Evolutionary conservation across 2,888 invertebrate species (phyloP), one percentile per base, ranked within the genome.

Genomic region (Dryococelus australis): DNA sequence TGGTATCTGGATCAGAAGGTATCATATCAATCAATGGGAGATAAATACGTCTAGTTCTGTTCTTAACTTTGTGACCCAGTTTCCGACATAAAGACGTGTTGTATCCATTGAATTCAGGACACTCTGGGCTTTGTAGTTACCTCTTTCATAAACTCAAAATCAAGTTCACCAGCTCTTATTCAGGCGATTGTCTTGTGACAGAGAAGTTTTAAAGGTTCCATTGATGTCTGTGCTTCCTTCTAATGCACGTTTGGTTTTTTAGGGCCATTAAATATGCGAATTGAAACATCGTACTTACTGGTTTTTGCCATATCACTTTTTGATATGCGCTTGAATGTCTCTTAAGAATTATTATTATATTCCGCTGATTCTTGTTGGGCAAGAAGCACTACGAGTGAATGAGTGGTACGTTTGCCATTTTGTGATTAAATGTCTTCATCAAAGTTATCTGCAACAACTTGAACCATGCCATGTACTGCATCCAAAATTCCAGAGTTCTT

Each of bases 91-190:
- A 81, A 26, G 81, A 27, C 12, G 81, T 81, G 81, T 27, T 81
- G 81, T 35, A 81, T 27, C 81, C 81, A 81, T 35, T 81, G 26
- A 35, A 81, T 81, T 81, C 81, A 81, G 81, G 81, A 35, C 81
- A 81, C 35, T 81, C 81, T 81, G 81, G 28, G 81, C n/a, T 81
- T 81, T 10, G 81, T 26, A 35, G 81, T 81, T 81, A 81, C 35
- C 35, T 81, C 81, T 81, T 81, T 81, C 81, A 81, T 81, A 81
- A 81, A 81, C 81, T 81, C 13, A 35, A 81, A 81, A 81, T 81
- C 81, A 81, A 81, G 13, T 26, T 26, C 81, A 27, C 35, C 81
- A 81, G 81, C 81, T 81, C 81, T 81, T 81, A 35, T 27, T 5
- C 81, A 13, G 13, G 81, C 81, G 8, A 81, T 81, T 27, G 81